phyloP scores from a whole-genome alignment of 2,888 invertebrate genomes.

The Ligdia adustata region DNA sequence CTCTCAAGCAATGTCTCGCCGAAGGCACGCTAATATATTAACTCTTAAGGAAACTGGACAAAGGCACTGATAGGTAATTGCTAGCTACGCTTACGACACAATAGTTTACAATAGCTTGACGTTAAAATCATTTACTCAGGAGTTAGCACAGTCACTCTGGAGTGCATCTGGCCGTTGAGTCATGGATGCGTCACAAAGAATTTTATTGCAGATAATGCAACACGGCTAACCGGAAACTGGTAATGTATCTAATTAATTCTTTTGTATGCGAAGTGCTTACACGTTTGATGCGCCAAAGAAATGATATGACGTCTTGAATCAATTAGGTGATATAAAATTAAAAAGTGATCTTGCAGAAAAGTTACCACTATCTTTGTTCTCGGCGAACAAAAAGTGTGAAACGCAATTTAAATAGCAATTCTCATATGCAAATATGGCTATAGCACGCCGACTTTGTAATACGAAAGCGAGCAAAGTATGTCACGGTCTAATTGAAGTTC shows the following conservation, averaged over 20 bases:
- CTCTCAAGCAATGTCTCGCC: constrained; percentile 32
- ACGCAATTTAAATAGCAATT: constrained; percentile 26
- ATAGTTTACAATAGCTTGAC: constrained; percentile 32
- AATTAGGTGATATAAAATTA: too few relatives aligned
- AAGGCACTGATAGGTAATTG: constrained; percentile 41
- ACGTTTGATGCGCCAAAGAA: constrained; percentile 6
- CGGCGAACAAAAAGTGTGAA: constrained; percentile 20
- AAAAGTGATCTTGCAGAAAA: background rate
- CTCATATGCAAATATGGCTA: constrained; percentile 31
- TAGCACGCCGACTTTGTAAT: constrained; percentile 47
- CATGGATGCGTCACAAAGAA: constrained; percentile 48
- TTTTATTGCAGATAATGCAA: constrained; percentile 30
- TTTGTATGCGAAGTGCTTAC: constrained; percentile 17
- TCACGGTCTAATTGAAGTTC: constrained; percentile 75
- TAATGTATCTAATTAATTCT: constrained; percentile 21
- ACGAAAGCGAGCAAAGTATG: constrained; percentile 72
- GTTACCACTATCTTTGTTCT: constrained; percentile 4
- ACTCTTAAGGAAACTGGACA: constrained; percentile 39
- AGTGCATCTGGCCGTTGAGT: constrained; percentile 49
- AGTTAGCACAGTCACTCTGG: constrained; percentile 38
- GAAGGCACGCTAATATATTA: constrained; percentile 34
- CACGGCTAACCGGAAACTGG: constrained; percentile 22
- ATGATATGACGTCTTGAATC: too few relatives aligned
- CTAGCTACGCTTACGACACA: constrained; percentile 32
- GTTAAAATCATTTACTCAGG: constrained; percentile 28